Evolutionary conservation across 2,113 vertebrate species (phyloP).

Genomic region (Tenrec ecaudatus): DNA sequence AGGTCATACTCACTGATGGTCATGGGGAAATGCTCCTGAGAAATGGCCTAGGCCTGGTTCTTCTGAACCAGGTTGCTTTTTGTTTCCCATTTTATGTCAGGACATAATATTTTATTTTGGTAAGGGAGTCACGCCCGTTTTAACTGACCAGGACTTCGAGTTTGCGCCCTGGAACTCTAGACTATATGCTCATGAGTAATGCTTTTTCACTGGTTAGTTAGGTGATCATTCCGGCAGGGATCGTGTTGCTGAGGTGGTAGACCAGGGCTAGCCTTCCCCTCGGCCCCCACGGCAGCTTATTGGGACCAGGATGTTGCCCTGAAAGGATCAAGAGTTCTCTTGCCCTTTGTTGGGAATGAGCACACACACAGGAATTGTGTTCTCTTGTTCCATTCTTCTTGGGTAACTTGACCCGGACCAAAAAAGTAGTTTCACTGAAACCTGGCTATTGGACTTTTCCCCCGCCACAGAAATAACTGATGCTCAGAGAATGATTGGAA

Average conservation of each 20-base stretch:
- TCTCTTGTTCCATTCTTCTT: not conserved
- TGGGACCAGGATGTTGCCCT: not conserved
- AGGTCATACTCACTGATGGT: not conserved
- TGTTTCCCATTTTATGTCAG: not conserved
- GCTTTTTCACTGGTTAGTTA: not conserved
- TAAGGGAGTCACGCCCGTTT: not conserved
- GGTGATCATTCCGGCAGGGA: not conserved
- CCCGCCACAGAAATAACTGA: conserved; percentile 22
- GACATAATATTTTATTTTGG: conserved; percentile 12
- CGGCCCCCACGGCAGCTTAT: not conserved
- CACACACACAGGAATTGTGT: not conserved
- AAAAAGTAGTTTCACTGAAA: conserved; percentile 10
- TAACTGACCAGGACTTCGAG: not conserved
- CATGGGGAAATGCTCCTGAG: not conserved
- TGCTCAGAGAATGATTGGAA: conserved; percentile 45
- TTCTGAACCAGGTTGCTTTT: not conserved
- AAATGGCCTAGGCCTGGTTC: not conserved
- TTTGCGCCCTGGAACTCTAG: not conserved
- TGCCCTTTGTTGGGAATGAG: not conserved
- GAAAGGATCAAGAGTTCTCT: not conserved
- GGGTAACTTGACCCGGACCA: conserved; percentile 7
- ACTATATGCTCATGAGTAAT: not conserved
- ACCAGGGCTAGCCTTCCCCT: not conserved
- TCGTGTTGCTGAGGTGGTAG: not conserved
- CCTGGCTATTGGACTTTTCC: conserved; percentile 2